Evolutionary conservation across 2,797 vertebrate genomes (phyloP), one percentile per base, ranked within the genome.

Genomic region (Chelon labrosus): DNA sequence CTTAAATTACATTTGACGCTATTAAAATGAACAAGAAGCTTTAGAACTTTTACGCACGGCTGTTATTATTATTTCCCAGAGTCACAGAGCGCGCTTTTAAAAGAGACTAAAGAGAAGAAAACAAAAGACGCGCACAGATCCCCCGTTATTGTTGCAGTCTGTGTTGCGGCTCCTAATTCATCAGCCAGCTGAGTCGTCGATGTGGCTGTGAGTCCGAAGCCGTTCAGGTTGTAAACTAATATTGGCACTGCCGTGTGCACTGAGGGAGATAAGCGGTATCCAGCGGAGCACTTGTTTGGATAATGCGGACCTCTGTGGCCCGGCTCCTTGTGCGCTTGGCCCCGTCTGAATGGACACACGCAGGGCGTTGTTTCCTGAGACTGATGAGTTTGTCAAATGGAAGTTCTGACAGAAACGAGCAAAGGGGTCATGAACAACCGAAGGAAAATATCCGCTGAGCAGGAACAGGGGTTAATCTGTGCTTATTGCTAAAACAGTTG

Each of bases 361-460:
- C 84, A 89, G 91, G 91, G 92, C 93, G 92, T 91, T 91, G 86
- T 92, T 95, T 95, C 94, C 94, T 94, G 90, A 89, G 56, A 75
- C 75, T 92, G 89, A 92, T 83, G 90, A 90, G 80, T 92, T 91
- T 88, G 80, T 88, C 83, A 85, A 88, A 93, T 92, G 84, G 77
- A 84, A 75, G 73, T 73, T 91, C 65, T 89, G 80, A 88, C 85
- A 82, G 42, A 89, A 91, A 91, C 85, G 86, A 82, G 65, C 76
- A 49, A 27, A 60, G 77, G 82, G 91, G 90, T 94, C 93, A 87
- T 65, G 91, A 87, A 83, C 88, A 80, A 31, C 49, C 42, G 76
- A 51, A 76, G 85, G 83, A 85, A 89, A 85, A 86, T 62, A 70
- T 77, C 57, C 70, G 66, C 42, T 25, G 79, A 58, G 57, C 83